Base-by-base conservation (phyloP, 2,797 vertebrate species). In the Sciurus vulgaris region DNA sequence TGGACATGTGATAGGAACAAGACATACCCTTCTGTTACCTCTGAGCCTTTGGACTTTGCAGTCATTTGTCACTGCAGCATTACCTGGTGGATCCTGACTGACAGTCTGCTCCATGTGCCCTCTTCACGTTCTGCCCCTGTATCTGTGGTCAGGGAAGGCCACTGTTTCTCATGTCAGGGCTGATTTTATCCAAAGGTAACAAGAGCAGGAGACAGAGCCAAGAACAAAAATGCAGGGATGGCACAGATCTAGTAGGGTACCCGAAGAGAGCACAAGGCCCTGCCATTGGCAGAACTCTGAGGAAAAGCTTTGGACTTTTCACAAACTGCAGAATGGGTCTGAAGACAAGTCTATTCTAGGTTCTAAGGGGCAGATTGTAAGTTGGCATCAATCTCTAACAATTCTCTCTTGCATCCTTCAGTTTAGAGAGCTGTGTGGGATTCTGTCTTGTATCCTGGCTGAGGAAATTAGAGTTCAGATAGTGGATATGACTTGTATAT, bases 61-160 rank as follows among this genome's bases (percentile, higher is more conserved):
- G 5, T 65, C 15, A 28, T 74, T 92, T 70, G n/a, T 92, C 93
- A 63, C 2, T 7, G 1, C 12, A 20, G 5, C 82, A 13, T 86
- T 47, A 7, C 65, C 24, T 79, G 67, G 2, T 24, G 67, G 24
- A 28, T 70, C 38, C 76, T 93, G 65, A 78, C 47, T 44, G 69
- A 54, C 18, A 28, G 15, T 63, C 22, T 0, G 5, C 44, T 4
- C 1, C 10, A 11, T 15, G 22, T 0, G 0, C 2, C 38, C 1
- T 51, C 9, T 26, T 41, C 63, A 63, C 18, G 20, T 54, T 87
- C 54, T 63, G 7, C 70, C 41, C 65, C 14, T 59, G 1, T 78
- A 20, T 70, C 35, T 94, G 15, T 70, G 63, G 73, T 83, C 18
- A 49, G 86, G n/a, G 73, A 94, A 86, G 77, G 54, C 24, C 10